These are phyloP conservation scores for Calliscelio sp. DNA, from an alignment of 2,888 invertebrate genomes.

Conservation along the genomic window DNA sequence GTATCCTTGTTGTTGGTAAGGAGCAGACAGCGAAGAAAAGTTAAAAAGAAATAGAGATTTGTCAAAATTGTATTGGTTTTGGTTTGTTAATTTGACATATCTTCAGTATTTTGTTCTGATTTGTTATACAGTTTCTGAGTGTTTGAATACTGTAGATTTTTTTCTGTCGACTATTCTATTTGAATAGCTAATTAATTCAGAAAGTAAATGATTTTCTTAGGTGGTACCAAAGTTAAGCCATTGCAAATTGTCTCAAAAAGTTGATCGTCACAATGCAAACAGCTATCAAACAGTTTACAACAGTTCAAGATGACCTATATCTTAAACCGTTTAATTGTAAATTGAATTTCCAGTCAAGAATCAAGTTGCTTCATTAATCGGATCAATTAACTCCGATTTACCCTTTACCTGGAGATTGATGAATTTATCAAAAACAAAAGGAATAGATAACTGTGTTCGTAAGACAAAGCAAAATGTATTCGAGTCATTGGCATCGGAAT, in stretches of 20 bases:
- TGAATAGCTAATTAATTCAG: background rate
- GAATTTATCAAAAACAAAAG: slow-evolving; percentile 15
- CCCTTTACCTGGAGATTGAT: slow-evolving; percentile 18
- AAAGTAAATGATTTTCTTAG: background rate
- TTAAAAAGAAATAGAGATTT: background rate
- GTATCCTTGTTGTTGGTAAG: slow-evolving; percentile 29
- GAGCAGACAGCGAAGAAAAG: slow-evolving; percentile 52
- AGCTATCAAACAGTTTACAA: slow-evolving; percentile 18
- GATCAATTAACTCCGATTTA: slow-evolving; percentile 13
- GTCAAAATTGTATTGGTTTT: too few relatives aligned
- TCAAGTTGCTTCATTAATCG: slow-evolving; percentile 30
- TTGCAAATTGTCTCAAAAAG: slow-evolving; percentile 15
- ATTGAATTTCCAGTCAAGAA: slow-evolving; percentile 25
- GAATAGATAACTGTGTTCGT: slow-evolving; percentile 11
- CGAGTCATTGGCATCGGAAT: background rate
- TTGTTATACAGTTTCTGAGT: too few relatives aligned
- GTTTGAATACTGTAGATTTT: too few relatives aligned
- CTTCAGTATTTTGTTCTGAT: too few relatives aligned
- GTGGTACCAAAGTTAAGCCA: slow-evolving; percentile 8
- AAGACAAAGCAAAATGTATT: slow-evolving; percentile 1
- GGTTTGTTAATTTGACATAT: too few relatives aligned
- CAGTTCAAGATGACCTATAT: slow-evolving; percentile 12
- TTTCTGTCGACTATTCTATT: background rate
- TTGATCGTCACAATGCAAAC: slow-evolving; percentile 9
- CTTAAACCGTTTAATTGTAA: slow-evolving; percentile 20